Evolutionary conservation across 2,888 invertebrate species (phyloP).

Genomic region (Nomada lathburiana): DNA sequence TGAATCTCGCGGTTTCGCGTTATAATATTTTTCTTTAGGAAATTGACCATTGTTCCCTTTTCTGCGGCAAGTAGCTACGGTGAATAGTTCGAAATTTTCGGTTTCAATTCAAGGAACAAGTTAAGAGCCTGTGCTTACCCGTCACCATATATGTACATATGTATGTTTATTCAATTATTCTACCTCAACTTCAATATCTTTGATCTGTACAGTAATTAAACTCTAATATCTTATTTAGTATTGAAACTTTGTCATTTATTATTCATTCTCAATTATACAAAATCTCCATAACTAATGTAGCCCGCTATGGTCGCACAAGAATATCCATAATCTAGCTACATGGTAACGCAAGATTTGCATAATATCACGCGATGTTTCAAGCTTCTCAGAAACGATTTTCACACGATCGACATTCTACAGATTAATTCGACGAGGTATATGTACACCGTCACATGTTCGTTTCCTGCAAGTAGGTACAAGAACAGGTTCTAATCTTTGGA

Average conservation of each 20-base stretch:
- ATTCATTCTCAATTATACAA: neutral
- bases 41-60: conserved; percentile 1
- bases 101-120: too few species aligned
- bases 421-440: conserved; percentile 30
- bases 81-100: too few species aligned
- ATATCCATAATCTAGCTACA: neutral
- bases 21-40: neutral
- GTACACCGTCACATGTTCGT: conserved; percentile 3
- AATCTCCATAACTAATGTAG: too few species aligned
- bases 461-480: conserved; percentile 22
- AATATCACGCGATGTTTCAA: too few species aligned
- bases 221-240: too few species aligned
- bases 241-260: neutral
- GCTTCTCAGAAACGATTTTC: neutral
- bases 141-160: too few species aligned
- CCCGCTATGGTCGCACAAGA: neutral
- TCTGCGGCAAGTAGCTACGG: too few species aligned
- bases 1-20: neutral
- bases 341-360: neutral
- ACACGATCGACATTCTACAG: neutral
- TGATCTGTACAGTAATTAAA: too few species aligned
- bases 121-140: too few species aligned
- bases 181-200: too few species aligned
- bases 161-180: too few species aligned
- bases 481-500: conserved; percentile 66